Evolutionary conservation across 2,888 invertebrate genomes (phyloP).

Genomic region (Scaptodrosophila latifasciaeformis): DNA sequence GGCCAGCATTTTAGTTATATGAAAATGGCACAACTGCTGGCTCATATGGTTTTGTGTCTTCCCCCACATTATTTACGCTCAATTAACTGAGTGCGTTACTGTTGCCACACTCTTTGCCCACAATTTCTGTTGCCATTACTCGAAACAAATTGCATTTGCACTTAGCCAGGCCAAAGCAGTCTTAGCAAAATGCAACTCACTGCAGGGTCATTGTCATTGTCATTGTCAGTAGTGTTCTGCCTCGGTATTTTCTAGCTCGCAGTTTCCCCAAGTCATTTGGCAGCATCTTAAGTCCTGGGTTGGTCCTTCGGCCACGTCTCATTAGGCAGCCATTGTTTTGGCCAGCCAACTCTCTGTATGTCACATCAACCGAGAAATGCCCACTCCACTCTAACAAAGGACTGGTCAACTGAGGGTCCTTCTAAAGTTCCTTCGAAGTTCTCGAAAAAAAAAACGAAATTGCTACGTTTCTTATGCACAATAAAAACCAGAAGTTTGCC

Average conservation of each 20-base stretch:
- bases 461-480: too few relatives aligned
- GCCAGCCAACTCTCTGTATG: too few relatives aligned
- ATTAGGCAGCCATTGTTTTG: constrained; percentile 58
- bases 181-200: constrained; percentile 31
- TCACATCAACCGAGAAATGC: constrained; percentile 14
- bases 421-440: too few relatives aligned
- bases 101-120: not conserved
- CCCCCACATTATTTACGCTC: constrained; percentile 54
- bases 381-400: constrained; percentile 2
- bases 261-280: not conserved
- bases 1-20: too few relatives aligned
- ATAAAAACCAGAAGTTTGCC: constrained; percentile 51
- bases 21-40: too few relatives aligned
- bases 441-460: too few relatives aligned
- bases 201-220: constrained; percentile 31
- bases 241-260: not conserved
- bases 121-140: constrained; percentile 11
- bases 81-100: constrained; percentile 37
- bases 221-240: constrained; percentile 7
- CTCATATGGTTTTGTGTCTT: too few relatives aligned
- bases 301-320: constrained; percentile 40
- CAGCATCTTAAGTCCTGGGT: constrained; percentile 4
- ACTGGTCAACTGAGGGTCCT: too few relatives aligned
- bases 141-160: constrained; percentile 32
- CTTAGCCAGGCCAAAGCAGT: not conserved